phyloP scores from a whole-genome alignment of 2,113 vertebrate species.

The Hemiscyllium ocellatum region DNA sequence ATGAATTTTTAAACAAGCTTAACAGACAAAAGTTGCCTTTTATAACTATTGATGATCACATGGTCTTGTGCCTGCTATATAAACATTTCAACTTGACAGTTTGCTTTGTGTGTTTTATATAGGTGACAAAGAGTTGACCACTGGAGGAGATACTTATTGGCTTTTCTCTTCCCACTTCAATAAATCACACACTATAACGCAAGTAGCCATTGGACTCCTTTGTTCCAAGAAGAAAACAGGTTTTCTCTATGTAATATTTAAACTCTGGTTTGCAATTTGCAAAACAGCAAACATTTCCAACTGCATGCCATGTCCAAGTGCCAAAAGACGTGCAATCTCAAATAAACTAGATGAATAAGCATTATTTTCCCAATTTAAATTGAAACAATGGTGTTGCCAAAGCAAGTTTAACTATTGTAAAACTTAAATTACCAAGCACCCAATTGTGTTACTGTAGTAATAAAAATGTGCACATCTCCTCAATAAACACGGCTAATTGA shows the following conservation, averaged over 20 bases:
- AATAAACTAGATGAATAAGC: not conserved
- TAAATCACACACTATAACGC: conserved; percentile 5
- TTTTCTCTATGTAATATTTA: conserved; percentile 8
- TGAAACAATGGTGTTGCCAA: conserved; percentile 22
- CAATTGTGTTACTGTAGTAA: not conserved
- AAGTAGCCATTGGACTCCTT: not conserved
- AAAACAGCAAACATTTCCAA: not conserved
- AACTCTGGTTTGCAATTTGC: not conserved
- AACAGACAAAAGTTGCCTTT: conserved; percentile 14
- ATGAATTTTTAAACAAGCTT: not conserved
- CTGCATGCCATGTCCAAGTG: not conserved
- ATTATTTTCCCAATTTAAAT: not conserved
- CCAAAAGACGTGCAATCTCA: not conserved
- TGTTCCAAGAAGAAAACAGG: not conserved
- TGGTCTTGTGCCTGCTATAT: not conserved
- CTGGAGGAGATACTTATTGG: conserved; percentile 1
- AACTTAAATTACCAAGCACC: not conserved
- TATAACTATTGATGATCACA: not conserved
- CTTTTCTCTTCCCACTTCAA: conserved; percentile 31
- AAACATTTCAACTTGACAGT: conserved; percentile 29
- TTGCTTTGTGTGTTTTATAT: conserved; percentile 31
- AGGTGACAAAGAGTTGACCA: conserved; percentile 24
- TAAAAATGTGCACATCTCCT: not conserved
- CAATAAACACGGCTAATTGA: not conserved
- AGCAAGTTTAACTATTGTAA: not conserved